These are phyloP conservation scores for Tarsius wallacei DNA, from an alignment of 2,797 vertebrate species.

Conservation along the genomic window DNA sequence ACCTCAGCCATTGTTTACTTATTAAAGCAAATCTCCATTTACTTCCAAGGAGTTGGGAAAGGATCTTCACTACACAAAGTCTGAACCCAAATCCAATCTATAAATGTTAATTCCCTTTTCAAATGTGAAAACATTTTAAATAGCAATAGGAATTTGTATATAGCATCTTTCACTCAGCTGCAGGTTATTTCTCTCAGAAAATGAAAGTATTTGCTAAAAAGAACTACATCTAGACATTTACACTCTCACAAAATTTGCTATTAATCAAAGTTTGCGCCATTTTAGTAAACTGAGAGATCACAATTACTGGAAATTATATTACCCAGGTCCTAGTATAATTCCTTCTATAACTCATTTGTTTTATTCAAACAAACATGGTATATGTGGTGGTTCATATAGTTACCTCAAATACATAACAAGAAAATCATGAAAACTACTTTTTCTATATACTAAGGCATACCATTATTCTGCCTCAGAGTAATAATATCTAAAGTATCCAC, in stretches of 20 bases:
- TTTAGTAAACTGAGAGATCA: constrained; percentile 42
- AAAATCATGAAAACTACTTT: background rate
- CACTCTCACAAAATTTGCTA: constrained; percentile 31
- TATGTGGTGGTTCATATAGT: background rate
- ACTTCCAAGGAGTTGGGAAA: background rate
- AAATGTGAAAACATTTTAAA: background rate
- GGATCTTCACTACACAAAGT: background rate
- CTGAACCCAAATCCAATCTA: background rate
- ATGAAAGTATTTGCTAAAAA: background rate
- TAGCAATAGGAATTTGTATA: constrained; percentile 30
- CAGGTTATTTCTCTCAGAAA: constrained; percentile 30
- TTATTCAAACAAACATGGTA: constrained; percentile 21
- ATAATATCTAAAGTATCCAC: background rate
- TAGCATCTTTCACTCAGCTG: background rate
- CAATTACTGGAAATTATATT: constrained; percentile 54
- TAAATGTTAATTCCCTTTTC: background rate
- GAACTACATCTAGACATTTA: constrained; percentile 25
- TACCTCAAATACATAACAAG: background rate
- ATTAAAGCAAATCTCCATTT: background rate
- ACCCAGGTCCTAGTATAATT: background rate
- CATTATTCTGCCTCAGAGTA: constrained; percentile 1
- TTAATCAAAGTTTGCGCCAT: constrained; percentile 23
- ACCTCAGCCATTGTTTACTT: background rate
- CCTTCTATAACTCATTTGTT: constrained; percentile 10
- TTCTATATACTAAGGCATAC: background rate